These are phyloP conservation scores for Xestia ashworthii DNA, from an alignment of 2,888 invertebrate species.

Conservation along the genomic window DNA sequence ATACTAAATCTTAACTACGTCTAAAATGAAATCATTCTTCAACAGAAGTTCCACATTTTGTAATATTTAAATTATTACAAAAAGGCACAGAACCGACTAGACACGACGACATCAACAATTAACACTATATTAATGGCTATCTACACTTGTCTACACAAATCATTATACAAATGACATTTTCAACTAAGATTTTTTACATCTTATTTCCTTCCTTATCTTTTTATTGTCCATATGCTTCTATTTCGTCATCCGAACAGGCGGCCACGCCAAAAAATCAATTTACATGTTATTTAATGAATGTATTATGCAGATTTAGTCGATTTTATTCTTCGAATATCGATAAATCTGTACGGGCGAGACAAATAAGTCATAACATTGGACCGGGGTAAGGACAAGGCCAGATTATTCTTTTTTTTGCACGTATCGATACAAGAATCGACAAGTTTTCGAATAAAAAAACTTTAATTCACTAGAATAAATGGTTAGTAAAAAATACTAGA, in stretches of 20 bases:
- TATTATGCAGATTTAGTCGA: slow-evolving; percentile 84
- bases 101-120: slow-evolving; percentile 58
- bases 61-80: slow-evolving; percentile 48
- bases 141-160: slow-evolving; percentile 70
- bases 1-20: background rate
- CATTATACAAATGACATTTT: slow-evolving; percentile 77
- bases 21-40: background rate
- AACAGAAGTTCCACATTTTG: background rate
- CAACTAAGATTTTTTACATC: slow-evolving; percentile 71
- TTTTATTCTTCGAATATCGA: slow-evolving; percentile 83
- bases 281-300: slow-evolving; percentile 84
- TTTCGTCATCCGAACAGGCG: slow-evolving; percentile 71
- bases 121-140: slow-evolving; percentile 64
- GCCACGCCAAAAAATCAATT: slow-evolving; percentile 83
- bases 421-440: slow-evolving; percentile 77
- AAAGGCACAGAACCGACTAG: slow-evolving; percentile 44
- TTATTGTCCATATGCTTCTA: slow-evolving; percentile 78
- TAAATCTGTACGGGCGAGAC: slow-evolving; percentile 86
- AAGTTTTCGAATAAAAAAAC: slow-evolving; percentile 65
- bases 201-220: slow-evolving; percentile 82
- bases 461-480: slow-evolving; percentile 67
- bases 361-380: slow-evolving; percentile 90
- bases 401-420: slow-evolving; percentile 72
- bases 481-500: slow-evolving; percentile 56
- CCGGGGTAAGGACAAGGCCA: slow-evolving; percentile 83